phyloP scores from a whole-genome alignment of 2,888 invertebrate species.

The Eupithecia dodoneata region DNA sequence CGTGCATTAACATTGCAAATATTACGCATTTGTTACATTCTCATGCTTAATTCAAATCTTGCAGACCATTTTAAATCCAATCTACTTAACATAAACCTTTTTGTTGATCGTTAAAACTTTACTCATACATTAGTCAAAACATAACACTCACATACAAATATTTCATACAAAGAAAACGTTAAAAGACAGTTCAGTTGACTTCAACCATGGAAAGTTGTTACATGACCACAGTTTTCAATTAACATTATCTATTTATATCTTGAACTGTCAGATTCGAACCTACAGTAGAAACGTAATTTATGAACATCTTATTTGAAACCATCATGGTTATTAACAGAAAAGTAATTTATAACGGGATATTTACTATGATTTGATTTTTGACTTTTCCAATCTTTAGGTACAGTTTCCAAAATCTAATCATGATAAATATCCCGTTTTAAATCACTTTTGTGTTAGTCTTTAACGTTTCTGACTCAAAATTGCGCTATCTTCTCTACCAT shows the following conservation, averaged over 20 bases:
- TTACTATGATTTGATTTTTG: no score
- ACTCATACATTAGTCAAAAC: not conserved
- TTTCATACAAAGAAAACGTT: not conserved
- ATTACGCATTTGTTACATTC: slow-evolving; percentile 24
- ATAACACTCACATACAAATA: not conserved
- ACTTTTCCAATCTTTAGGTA: no score
- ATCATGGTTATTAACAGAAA: no score
- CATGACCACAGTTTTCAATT: not conserved
- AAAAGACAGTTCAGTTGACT: not conserved
- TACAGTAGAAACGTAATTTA: not conserved
- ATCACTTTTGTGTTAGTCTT: no score
- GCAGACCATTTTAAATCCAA: slow-evolving; percentile 4
- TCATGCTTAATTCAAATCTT: not conserved
- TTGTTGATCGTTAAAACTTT: not conserved
- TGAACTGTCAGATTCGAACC: not conserved
- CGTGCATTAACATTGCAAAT: slow-evolving; percentile 19
- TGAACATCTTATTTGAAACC: not conserved
- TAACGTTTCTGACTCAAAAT: not conserved
- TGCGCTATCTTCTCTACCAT: not conserved
- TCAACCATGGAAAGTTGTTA: not conserved
- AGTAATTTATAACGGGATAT: no score
- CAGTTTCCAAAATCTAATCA: no score
- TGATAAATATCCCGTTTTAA: no score
- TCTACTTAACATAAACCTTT: not conserved
- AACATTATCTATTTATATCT: not conserved